Conservation (phyloP, 1,140 invertebrate species). For the Triops cancriformis region DNA sequence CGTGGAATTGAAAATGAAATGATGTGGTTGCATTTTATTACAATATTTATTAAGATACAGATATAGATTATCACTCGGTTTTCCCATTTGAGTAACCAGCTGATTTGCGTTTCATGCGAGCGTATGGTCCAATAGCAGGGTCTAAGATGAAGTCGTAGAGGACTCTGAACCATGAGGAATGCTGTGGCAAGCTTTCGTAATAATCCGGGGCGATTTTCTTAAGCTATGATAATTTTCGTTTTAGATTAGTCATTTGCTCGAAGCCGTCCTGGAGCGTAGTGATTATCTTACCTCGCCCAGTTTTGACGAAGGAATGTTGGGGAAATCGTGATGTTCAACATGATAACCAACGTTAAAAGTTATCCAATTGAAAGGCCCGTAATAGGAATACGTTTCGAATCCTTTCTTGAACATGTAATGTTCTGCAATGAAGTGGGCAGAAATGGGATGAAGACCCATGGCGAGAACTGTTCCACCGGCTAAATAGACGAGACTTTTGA, state of each 20-base stretch:
- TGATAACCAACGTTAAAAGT: constrained; percentile 97
- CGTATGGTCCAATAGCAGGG: constrained; percentile 91
- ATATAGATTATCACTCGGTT: not conserved
- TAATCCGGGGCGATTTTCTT: constrained; percentile 90
- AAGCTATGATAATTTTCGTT: constrained; percentile 55
- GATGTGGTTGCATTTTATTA: not conserved
- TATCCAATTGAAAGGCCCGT: constrained; percentile 92
- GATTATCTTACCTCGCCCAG: not conserved
- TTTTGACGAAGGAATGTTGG: constrained; percentile 62
- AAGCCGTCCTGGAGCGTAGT: no score
- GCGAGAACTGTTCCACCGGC: constrained; percentile 80
- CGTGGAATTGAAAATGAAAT: not conserved
- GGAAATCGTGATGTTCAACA: constrained; percentile 96
- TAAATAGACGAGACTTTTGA: constrained; percentile 77
- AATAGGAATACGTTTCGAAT: constrained; percentile 98
- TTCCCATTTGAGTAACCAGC: not conserved
- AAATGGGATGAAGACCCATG: constrained; percentile 95
- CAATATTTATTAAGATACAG: not conserved
- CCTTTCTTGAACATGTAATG: constrained; percentile 99
- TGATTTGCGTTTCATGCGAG: constrained; percentile 75
- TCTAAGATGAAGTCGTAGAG: constrained; percentile 94
- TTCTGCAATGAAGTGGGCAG: constrained; percentile 97
- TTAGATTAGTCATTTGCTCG: not conserved
- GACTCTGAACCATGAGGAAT: constrained; percentile 85
- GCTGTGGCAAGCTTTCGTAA: constrained; percentile 88